Base-by-base conservation (phyloP, 2,888 invertebrate genomes). In the Caenorhabditis auriculariae region DNA sequence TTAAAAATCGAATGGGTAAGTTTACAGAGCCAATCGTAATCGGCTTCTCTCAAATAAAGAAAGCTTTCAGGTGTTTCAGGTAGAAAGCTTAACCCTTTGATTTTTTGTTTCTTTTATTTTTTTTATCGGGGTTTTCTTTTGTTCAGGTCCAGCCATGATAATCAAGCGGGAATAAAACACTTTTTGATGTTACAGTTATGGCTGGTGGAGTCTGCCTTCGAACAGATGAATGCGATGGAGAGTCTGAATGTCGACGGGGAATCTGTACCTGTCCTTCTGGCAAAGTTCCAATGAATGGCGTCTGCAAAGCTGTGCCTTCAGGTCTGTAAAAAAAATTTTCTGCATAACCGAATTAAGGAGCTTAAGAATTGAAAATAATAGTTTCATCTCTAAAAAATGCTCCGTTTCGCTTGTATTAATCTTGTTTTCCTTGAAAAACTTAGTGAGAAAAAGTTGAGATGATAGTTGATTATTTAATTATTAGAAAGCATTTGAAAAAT, bases 211-310 rank as follows among this genome's bases (percentile, higher is more conserved):
- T 19, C 35, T 53, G 0, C 70, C 70, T 28, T 42, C 60, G 0
- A 35, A 29, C 1, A 41, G 65, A 66, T 29, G 69, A 71, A 32
- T 80, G 79, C 54, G 61, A 66, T 4, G 73, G 75, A 12, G 70
- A 66, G 7, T 61, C 76, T 2, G 42, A 50, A 3, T 80, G 79
- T 57, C 43, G 48, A 12, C 52, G 56, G n/a, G 74, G 74, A 27
- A 41, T 54, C 17, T 79, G 79, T 42, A 44, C 60, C 12, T 80
- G 79, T 39, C 66, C 69, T 1, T 41, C 52, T 15, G 69, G 69
- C 45, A 41, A 53, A 6, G 55, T 58, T 29, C 48, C 58, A 3
- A 35, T 55, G 6, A 59, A 59, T 38, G 58, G 63, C 26, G 50
- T 35, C 51, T 63, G 63, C 28, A n/a, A n/a, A n/a, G n/a, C n/a